Base-by-base conservation (phyloP, 2,888 invertebrate species). In the Pycnomerus fuliginosus region DNA sequence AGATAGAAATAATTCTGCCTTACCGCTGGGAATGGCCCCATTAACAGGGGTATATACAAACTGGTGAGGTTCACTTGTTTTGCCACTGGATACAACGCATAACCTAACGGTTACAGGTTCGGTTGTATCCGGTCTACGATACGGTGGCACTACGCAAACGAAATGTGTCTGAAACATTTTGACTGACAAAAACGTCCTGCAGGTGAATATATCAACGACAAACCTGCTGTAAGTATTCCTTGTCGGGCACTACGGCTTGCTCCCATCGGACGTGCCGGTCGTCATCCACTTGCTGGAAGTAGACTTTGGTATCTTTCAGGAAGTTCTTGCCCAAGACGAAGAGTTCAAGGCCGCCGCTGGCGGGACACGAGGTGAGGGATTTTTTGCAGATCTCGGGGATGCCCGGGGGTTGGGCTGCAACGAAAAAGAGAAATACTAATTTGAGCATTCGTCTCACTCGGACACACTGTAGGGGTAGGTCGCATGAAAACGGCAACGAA, bases 321-420 rank as follows among this genome's bases (percentile, higher is more conserved):
- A 93, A 93, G 73, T 93, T 93, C 74, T 93, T 93, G 20, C 93
- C 93, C 47, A 93, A 80, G 27, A 93, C 84, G 71, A 91, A 92
- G 34, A 93, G 75, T 70, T 93, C 92, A 45, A 86, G 71, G 1
- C 91, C 91, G 3, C 92, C 93, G 34, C 79, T 78, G 2, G 85
- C 87, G 3, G 87, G 85, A 65, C 87, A 86, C 14, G 89, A 85
- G 15, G 84, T 83, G 5, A 91, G 70, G 0, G 92, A 93, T 70
- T 91, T 92, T 69, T 91, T 90, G 65, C 89, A 89, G 50, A 93
- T 92, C 75, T 93, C 93, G 8, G 93, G 93, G 35, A 91, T 84
- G 40, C 93, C 93, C 1, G 92, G 92, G 8, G 92, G 92, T 76
- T 93, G 93, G 20, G 92, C 92, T 91, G 68, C 1, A 68, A 67